phyloP scores from a whole-genome alignment of 2,888 invertebrate genomes.

The Mayetiola destructor region DNA sequence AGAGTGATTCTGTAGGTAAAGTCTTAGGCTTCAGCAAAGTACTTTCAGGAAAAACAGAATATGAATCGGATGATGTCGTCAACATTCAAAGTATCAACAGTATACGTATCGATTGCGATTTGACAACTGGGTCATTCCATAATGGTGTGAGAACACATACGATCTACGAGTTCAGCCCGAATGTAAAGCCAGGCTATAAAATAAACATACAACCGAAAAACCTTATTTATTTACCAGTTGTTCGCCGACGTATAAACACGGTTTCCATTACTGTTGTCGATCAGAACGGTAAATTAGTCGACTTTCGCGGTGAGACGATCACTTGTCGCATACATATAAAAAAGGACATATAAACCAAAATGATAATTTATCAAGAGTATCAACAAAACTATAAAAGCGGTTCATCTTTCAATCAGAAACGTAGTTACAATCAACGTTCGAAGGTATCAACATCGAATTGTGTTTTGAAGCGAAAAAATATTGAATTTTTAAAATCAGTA shows the following conservation, averaged over 20 bases:
- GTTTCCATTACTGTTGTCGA: constrained; percentile 25
- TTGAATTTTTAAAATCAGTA: background rate
- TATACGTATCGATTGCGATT: constrained; percentile 24
- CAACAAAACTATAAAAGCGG: background rate
- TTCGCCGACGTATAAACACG: constrained; percentile 21
- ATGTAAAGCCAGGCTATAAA: constrained; percentile 27
- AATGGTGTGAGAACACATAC: constrained; percentile 25
- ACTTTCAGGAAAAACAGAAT: too few relatives aligned
- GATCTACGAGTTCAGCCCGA: constrained; percentile 27
- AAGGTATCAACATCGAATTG: background rate
- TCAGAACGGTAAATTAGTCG: constrained; percentile 25
- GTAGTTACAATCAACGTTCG: background rate
- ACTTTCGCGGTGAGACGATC: constrained; percentile 26
- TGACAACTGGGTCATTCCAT: constrained; percentile 23
- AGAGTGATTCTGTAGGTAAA: too few relatives aligned
- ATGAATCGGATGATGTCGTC: constrained; percentile 26
- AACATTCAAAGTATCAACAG: constrained; percentile 25
- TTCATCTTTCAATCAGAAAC: too few relatives aligned
- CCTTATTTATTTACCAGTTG: constrained; percentile 28
- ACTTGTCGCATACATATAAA: constrained; percentile 22
- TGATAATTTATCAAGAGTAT: background rate
- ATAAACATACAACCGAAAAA: constrained; percentile 26
- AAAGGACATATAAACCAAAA: background rate
- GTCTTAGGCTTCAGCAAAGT: too few relatives aligned
- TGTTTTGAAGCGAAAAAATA: background rate